Evolutionary conservation across 2,113 vertebrate genomes (phyloP), one percentile per base, ranked within the genome.

Genomic region (Eretmochelys imbricata): DNA sequence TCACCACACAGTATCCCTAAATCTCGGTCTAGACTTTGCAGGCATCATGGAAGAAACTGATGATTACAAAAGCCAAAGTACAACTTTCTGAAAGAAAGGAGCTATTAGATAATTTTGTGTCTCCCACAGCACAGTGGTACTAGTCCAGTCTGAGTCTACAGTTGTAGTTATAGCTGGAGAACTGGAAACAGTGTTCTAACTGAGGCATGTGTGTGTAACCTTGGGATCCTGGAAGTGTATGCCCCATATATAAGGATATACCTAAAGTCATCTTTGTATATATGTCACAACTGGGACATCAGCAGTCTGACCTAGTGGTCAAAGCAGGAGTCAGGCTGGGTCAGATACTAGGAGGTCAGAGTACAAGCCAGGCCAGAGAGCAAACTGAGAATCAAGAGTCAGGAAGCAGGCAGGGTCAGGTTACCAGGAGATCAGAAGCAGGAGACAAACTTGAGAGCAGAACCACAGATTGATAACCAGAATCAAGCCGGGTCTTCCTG

Each of bases 401-500:
- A 65, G 59, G 13, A 65, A 13, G 59, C 31, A 65, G 31, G 29
- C 59, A 65, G 59, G 59, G 31, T 65, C 59, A 35, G 31, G 31
- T 65, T 57, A 57, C 10, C 25, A 57, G 25, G 4, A 57, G 24
- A 57, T 57, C 54, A 55, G 54, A 59, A 59, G 55, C 57, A 29
- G 57, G 57, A 27, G 57, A 59, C 57, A 59, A 29, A 59, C 27
- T 57, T 27, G 12, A 59, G 27, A 59, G 10, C 27, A 59, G 57
- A 59, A 13, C 25, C 12, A 59, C 57, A 59, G 27, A 59, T 59
- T 11, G 5, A 27, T 57, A 57, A 25, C 55, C 55, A 57, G 55
- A 57, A 10, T 57, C 53, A 54, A 54, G 53, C 91, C 59, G 55
- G 85, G 51, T 89, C 0, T 0, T 65, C 54, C 82, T 42, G 69